Evolutionary conservation across 2,888 invertebrate species (phyloP), one percentile per base, ranked within the genome.

Genomic region (Bibio marci): DNA sequence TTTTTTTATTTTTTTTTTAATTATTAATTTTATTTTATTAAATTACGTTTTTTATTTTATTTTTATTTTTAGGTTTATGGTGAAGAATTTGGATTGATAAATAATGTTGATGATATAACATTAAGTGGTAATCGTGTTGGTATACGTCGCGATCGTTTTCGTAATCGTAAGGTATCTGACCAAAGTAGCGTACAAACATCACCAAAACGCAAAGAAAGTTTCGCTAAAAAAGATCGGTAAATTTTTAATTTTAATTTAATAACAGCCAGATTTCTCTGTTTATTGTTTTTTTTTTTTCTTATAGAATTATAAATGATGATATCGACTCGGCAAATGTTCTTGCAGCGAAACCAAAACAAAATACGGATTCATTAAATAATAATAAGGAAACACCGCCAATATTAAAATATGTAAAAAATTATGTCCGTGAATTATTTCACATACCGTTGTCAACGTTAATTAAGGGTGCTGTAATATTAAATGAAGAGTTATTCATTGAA

Each of bases 391-490:
- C 71, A 12, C 71, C 74, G 3, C 71, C 78, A 0, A 80, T 88
- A 45, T 55, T 86, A 13, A 83, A 80, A 56, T 90, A 86, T 52
- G 71, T 90, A 41, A 79, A 78, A 52, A 73, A 73, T 37, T 78
- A 82, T 53, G 72, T 91, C 2, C 79, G 88, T 46, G 82, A 83
- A 40, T 75, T 87, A 2, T 92, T 92, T 51, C 95, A 97, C 57
- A 77, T 83, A 15, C 86, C 91, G 0, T 64, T 95, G 35, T 82
- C 88, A 0, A 74, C 80, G 0, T 63, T 94, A 39, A 70, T 91
- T 8, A 95, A 95, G 64, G 86, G 90, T 1, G 88, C 90, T 0
- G 83, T 86, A 0, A 80, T 91, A 4, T 70, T 97, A 57, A 70
- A 76, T 3, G 91, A 91, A 52, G 91, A 90, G 34, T 68, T 86